Conservation (phyloP, 2,113 vertebrate genomes). For the Melanocharis versteri region DNA sequence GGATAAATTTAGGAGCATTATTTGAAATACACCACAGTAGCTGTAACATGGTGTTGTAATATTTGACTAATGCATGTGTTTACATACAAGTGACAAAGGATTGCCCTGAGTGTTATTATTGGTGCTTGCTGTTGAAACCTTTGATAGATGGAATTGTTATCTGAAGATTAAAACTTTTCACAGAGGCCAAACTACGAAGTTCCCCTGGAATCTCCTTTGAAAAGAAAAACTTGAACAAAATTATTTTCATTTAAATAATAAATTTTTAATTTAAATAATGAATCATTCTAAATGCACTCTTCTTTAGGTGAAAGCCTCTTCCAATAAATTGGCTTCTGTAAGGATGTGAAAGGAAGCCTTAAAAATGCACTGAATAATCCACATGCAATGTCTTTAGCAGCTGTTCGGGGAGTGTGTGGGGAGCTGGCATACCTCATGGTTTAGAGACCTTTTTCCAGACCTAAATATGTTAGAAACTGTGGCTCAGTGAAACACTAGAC, state of each 20-base stretch:
- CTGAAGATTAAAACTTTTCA: neutral
- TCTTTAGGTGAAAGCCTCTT: neutral
- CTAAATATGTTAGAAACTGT: neutral
- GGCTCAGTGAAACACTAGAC: neutral
- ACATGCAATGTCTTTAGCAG: conserved; percentile 49
- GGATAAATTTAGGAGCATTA: neutral
- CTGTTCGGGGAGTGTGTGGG: neutral
- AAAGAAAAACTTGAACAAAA: neutral
- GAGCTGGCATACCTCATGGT: neutral
- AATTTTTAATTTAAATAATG: neutral
- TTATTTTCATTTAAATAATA: neutral
- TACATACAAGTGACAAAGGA: neutral
- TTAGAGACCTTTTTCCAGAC: neutral
- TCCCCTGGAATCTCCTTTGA: neutral
- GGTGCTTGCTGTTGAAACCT: neutral
- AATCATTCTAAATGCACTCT: neutral
- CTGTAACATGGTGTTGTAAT: neutral
- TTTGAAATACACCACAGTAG: neutral
- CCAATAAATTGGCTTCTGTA: neutral
- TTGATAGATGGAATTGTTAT: neutral
- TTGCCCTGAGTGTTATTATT: neutral
- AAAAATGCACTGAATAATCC: conserved; percentile 14
- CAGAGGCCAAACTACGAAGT: neutral
- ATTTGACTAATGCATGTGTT: neutral
- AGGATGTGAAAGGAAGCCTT: neutral